Conservation (phyloP, 35 echinoderm and acorn worm species). For the Strongylocentrotus purpuratus region DNA sequence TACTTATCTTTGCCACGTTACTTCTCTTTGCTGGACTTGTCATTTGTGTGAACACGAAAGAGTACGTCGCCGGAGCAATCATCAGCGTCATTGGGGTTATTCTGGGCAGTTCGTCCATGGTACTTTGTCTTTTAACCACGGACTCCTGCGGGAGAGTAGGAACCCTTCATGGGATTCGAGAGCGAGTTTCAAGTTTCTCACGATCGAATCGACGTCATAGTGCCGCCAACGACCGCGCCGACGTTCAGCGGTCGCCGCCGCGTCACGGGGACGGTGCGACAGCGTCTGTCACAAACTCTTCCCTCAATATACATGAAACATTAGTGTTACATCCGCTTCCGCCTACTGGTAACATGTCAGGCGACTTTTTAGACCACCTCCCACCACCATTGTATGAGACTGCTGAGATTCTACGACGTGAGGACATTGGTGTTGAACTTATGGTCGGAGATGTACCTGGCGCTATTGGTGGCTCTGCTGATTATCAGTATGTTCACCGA, state of each 20-base stretch:
- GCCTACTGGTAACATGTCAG: not conserved
- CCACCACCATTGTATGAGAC: constrained; percentile 40
- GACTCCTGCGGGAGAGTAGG: constrained; percentile 36
- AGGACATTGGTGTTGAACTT: not conserved
- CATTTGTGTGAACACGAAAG: constrained; percentile 44
- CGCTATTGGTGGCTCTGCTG: not conserved
- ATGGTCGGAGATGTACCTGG: not conserved
- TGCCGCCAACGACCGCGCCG: not conserved
- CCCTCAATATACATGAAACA: not conserved
- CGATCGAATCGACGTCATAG: not conserved
- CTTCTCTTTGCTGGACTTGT: constrained; percentile 45
- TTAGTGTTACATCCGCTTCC: not conserved
- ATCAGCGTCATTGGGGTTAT: constrained; percentile 35
- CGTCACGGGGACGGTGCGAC: not conserved
- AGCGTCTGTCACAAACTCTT: not conserved
- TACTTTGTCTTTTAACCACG: constrained; percentile 20
- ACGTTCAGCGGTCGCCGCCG: not conserved
- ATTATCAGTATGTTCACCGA: constrained; percentile 16
- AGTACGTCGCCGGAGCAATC: constrained; percentile 29
- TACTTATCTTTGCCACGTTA: constrained; percentile 21
- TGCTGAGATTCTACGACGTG: not conserved
- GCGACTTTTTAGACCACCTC: constrained; percentile 13
- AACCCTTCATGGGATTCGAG: not conserved
- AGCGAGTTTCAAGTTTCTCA: not conserved
- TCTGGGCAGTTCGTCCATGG: constrained; percentile 33